Evolutionary conservation across 2,113 vertebrate genomes (phyloP).

Genomic region (Poeciliopsis retropinna): DNA sequence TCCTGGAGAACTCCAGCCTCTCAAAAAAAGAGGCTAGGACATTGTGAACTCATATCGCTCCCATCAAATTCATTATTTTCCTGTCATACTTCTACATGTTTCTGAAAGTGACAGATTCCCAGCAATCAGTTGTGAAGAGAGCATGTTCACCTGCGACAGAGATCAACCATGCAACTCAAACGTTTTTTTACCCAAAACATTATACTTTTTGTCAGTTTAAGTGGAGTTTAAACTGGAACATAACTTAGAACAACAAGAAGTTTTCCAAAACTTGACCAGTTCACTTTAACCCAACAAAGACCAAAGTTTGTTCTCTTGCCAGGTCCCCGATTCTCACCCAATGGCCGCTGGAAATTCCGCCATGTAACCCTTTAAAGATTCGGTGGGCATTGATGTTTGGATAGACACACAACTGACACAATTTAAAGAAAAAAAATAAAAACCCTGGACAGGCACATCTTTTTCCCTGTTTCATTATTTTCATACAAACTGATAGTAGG

Average conservation of each 20-base stretch:
- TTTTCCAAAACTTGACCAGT: background rate
- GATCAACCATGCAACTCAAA: background rate
- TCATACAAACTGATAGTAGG: no score
- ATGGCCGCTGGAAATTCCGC: no score
- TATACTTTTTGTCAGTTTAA: background rate
- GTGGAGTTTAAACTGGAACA: background rate
- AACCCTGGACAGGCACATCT: no score
- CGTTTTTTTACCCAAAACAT: background rate
- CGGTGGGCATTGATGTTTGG: no score
- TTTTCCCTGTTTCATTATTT: no score
- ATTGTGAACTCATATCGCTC: background rate
- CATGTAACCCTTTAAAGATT: no score
- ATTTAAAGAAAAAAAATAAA: no score
- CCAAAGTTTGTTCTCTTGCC: no score
- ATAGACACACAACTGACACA: no score
- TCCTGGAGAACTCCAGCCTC: constrained; percentile 35
- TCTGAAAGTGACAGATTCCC: background rate
- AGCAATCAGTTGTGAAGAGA: background rate
- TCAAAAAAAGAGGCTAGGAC: background rate
- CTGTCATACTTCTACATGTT: background rate
- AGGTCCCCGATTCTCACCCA: no score
- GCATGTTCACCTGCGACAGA: background rate
- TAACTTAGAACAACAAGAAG: background rate
- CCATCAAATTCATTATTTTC: background rate
- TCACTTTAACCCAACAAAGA: no score